Conservation (phyloP, 2,113 vertebrate genomes). For the Notothenia rossii region DNA sequence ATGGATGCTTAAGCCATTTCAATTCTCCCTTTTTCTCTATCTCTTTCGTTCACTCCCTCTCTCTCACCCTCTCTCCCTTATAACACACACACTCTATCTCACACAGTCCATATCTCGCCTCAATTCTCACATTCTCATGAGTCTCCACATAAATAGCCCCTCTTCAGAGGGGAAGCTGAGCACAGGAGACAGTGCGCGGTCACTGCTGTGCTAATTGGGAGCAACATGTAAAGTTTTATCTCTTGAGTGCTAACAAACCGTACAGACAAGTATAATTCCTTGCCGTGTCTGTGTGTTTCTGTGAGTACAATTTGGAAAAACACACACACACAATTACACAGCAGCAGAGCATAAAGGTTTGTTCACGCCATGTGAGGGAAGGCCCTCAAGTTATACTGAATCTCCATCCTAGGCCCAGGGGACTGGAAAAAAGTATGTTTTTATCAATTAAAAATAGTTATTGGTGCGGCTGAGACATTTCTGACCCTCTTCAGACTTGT, state of each 20-base stretch:
- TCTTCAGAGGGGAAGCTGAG: conserved; percentile 94
- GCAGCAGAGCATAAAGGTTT: conserved; percentile 51
- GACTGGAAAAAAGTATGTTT: conserved; percentile 93
- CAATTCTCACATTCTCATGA: conserved; percentile 94
- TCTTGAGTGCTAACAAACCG: conserved; percentile 98
- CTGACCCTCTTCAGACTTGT: conserved; percentile 87
- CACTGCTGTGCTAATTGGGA: conserved; percentile 99
- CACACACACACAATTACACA: conserved; percentile 18
- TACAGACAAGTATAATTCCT: conserved; percentile 90
- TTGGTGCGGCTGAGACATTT: conserved; percentile 90
- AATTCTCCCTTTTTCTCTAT: conserved; percentile 90
- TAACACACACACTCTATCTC: conserved; percentile 81
- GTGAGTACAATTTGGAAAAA: conserved; percentile 23
- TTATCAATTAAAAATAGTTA: conserved; percentile 98
- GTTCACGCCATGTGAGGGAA: conserved; percentile 86
- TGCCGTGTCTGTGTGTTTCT: conserved; percentile 46
- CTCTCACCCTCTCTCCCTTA: conserved; percentile 66
- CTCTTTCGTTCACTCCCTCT: conserved; percentile 64
- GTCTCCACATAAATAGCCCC: conserved; percentile 96
- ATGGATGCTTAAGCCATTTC: conserved; percentile 99
- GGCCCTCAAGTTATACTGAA: conserved; percentile 92
- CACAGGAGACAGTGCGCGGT: conserved; percentile 94
- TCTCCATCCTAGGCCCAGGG: conserved; percentile 89
- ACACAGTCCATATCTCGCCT: conserved; percentile 76
- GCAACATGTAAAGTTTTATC: conserved; percentile 99